A percentile compares a stretch with the other conserved stretches of the same genome.
Conservation (phyloP, 2,888 invertebrate species). For the Alloplasta piceator region DNA sequence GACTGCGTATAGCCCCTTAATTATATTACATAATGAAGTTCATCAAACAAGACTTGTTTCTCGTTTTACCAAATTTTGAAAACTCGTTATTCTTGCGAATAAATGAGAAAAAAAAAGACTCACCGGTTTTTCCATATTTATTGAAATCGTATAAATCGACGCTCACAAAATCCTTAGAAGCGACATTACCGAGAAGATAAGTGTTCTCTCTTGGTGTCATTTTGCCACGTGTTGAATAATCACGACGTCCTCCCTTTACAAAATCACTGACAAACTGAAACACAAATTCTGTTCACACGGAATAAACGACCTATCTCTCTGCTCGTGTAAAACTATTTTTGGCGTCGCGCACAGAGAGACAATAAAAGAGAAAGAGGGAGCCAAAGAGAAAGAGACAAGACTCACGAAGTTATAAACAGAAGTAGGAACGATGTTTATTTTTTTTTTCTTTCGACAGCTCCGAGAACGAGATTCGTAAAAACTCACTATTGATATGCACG, state of each 20-base stretch:
- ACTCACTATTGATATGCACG: background rate
- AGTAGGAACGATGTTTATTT: background rate
- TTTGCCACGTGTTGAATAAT: slow-evolving; percentile 38
- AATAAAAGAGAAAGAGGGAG: background rate
- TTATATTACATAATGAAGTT: too few species aligned
- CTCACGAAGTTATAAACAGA: background rate
- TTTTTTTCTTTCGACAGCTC: background rate
- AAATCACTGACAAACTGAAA: slow-evolving; percentile 53
- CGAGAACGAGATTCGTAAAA: slow-evolving; percentile 1
- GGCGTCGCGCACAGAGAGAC: background rate
- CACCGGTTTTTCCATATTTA: slow-evolving; percentile 41
- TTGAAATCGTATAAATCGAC: slow-evolving; percentile 55
- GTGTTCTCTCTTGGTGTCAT: slow-evolving; percentile 71
- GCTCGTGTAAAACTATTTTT: background rate
- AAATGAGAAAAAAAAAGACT: slow-evolving; percentile 3
- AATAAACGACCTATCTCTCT: background rate
- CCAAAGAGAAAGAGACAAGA: background rate
- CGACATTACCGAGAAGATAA: slow-evolving; percentile 66
- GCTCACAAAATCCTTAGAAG: slow-evolving; percentile 47
- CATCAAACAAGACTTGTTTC: too few species aligned
- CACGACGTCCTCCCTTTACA: slow-evolving; percentile 40
- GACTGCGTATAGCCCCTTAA: too few species aligned
- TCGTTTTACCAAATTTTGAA: too few species aligned
- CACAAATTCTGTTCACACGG: slow-evolving; percentile 20
- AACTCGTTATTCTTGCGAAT: too few species aligned